phyloP scores from a whole-genome alignment of 2,113 vertebrate species.

The Bos indicus region DNA sequence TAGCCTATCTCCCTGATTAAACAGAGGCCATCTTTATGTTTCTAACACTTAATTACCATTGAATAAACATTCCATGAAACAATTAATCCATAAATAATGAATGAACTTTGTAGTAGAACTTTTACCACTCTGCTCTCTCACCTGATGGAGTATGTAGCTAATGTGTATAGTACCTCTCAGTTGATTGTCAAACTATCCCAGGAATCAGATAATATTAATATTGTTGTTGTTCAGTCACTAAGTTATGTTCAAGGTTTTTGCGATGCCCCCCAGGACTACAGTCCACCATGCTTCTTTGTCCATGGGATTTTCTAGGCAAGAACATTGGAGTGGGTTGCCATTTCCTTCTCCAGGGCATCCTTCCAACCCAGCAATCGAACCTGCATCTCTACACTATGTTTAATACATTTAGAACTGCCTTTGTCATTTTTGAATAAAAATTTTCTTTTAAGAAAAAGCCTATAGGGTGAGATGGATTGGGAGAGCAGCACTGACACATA shows the following conservation, averaged over 20 bases:
- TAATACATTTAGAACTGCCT: neutral
- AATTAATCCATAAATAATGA: neutral
- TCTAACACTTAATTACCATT: neutral
- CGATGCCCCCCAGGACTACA: neutral
- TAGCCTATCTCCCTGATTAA: neutral
- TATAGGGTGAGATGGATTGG: neutral
- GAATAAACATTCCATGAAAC: neutral
- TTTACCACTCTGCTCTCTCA: neutral
- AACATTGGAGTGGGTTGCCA: neutral
- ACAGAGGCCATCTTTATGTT: neutral
- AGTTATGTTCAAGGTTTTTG: neutral
- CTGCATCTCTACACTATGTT: neutral
- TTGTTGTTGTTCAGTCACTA: neutral
- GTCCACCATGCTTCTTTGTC: neutral
- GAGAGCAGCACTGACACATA: neutral
- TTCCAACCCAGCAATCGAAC: neutral
- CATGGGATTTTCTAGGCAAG: neutral
- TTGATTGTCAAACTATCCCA: neutral
- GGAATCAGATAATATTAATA: neutral
- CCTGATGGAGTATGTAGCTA: neutral
- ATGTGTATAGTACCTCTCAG: neutral
- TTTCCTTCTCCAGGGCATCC: neutral
- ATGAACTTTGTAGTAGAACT: neutral
- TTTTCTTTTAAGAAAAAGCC: neutral
- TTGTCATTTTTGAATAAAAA: neutral